phyloP scores from a whole-genome alignment of 2,113 vertebrate genomes.

The Cairina moschata region DNA sequence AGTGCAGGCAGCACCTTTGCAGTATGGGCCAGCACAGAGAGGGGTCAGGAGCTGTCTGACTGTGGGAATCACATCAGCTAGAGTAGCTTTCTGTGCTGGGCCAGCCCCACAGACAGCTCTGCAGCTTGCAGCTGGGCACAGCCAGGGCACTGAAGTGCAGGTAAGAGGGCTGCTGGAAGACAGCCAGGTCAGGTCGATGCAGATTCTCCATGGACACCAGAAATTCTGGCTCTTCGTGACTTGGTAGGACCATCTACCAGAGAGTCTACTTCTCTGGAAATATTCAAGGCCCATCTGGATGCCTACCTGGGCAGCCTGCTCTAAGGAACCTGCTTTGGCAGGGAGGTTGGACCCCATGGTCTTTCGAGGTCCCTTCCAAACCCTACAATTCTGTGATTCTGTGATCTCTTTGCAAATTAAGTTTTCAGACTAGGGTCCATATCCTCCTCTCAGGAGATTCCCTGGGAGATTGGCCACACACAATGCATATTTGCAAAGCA shows the following conservation, averaged over 20 bases:
- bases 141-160: not conserved
- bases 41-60: not conserved
- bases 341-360: no score
- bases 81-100: not conserved
- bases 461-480: fast-evolving
- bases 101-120: not conserved
- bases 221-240: fast-evolving
- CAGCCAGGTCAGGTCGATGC: not conserved
- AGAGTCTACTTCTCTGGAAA: no score
- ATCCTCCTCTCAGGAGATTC: not conserved
- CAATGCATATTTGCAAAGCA: not conserved
- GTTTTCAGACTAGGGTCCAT: fast-evolving
- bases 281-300: no score
- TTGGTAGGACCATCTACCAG: not conserved
- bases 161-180: not conserved
- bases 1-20: not conserved
- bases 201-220: not conserved
- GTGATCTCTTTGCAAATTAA: not conserved
- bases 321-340: no score
- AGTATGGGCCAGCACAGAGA: not conserved
- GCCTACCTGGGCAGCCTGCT: no score
- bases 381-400: no score
- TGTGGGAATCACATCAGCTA: not conserved
- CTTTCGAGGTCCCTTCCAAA: no score
- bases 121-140: not conserved